phyloP scores from a whole-genome alignment of 2,888 invertebrate genomes.

The Synergus gifuensis region DNA sequence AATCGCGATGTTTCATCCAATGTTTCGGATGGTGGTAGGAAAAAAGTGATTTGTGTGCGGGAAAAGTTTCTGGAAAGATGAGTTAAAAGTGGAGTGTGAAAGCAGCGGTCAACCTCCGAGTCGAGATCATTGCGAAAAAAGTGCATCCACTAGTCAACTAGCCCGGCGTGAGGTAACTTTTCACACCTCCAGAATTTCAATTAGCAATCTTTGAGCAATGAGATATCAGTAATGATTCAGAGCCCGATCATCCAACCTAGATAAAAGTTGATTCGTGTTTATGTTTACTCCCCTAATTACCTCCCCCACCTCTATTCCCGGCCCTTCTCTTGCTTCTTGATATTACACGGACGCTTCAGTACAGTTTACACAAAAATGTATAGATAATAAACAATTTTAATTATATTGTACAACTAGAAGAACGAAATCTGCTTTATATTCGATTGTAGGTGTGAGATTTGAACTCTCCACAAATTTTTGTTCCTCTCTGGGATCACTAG shows the following conservation, averaged over 20 bases:
- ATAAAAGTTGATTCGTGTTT: slow-evolving; percentile 68
- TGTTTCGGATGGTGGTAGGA: slow-evolving; percentile 51
- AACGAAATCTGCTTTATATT: neutral
- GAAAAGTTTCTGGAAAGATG: slow-evolving; percentile 64
- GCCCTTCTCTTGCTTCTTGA: slow-evolving; percentile 47
- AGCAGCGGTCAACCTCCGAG: slow-evolving; percentile 63
- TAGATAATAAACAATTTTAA: slow-evolving; percentile 24
- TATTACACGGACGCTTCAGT: slow-evolving; percentile 53
- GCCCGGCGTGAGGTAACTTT: slow-evolving; percentile 27
- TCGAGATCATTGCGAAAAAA: slow-evolving; percentile 59
- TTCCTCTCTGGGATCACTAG: neutral
- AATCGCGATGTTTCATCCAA: slow-evolving; percentile 49
- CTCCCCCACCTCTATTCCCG: slow-evolving; percentile 58
- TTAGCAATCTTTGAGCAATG: neutral
- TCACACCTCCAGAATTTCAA: neutral
- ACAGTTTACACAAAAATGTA: slow-evolving; percentile 36
- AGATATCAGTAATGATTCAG: too few species aligned
- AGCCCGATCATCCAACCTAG: neutral
- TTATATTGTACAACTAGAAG: neutral
- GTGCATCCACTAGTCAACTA: slow-evolving; percentile 42
- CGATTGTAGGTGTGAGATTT: neutral
- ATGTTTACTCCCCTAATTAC: slow-evolving; percentile 74
- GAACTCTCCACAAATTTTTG: neutral
- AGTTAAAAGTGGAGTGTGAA: slow-evolving; percentile 70
- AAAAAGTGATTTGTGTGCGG: slow-evolving; percentile 38